phyloP scores from a whole-genome alignment of 1,140 invertebrate genomes.

The Drosophila elegans region DNA sequence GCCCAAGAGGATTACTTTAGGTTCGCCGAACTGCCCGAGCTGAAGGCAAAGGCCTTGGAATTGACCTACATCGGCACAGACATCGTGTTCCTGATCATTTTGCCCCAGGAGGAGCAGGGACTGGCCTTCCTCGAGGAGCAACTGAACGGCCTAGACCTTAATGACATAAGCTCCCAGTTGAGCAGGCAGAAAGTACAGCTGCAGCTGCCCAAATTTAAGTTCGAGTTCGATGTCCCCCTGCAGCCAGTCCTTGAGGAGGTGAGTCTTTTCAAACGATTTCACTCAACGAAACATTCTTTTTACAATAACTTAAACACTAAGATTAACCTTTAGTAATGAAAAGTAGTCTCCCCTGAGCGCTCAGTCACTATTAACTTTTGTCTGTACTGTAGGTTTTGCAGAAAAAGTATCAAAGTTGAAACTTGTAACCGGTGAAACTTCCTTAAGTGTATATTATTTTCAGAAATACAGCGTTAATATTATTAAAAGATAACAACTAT shows the following conservation, averaged over 20 bases:
- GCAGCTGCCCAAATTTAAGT: constrained; percentile 87
- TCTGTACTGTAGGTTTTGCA: too few species aligned
- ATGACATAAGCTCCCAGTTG: constrained; percentile 65
- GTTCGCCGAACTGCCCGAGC: constrained; percentile 45
- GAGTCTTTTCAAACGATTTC: constrained; percentile 6
- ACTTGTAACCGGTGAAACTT: too few species aligned
- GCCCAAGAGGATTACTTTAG: constrained; percentile 73
- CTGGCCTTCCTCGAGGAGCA: constrained; percentile 85
- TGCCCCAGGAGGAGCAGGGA: constrained; percentile 86
- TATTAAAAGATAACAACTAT: too few species aligned
- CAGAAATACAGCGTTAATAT: too few species aligned
- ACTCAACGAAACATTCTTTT: not conserved
- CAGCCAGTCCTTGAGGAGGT: constrained; percentile 85
- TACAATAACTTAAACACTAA: too few species aligned
- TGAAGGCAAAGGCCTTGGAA: constrained; percentile 58
- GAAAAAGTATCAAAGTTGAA: too few species aligned
- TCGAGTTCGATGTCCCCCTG: constrained; percentile 86
- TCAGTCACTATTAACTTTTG: too few species aligned
- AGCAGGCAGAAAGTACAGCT: constrained; percentile 84
- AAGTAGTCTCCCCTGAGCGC: too few species aligned
- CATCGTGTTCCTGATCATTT: constrained; percentile 86
- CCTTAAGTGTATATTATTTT: too few species aligned
- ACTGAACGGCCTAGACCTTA: constrained; percentile 78
- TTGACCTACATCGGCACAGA: constrained; percentile 83
- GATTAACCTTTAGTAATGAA: too few species aligned